A percentile compares a stretch with the other conserved stretches of the same genome.
Conservation (phyloP, 2,888 invertebrate species). For the Lithophane semibrunnea region DNA sequence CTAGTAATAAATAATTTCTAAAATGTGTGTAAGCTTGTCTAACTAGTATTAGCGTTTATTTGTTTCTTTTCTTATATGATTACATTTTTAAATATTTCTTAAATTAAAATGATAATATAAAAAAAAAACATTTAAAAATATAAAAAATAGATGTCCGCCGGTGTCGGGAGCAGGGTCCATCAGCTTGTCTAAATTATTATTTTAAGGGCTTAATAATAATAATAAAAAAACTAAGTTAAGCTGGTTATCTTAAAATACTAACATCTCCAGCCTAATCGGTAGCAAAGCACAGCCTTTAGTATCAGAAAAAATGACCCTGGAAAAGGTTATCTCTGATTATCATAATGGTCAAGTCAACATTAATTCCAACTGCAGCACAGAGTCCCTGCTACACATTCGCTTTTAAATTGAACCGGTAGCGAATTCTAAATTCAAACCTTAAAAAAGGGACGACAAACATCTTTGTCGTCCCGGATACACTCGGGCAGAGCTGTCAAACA, state of each 20-base stretch:
- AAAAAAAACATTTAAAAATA: too few species aligned
- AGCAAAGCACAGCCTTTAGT: too few species aligned
- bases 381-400: background rate
- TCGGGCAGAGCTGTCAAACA: conserved; percentile 13
- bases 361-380: background rate
- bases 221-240: background rate
- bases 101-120: too few species aligned
- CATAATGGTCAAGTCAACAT: background rate
- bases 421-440: background rate
- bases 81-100: too few species aligned
- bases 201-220: background rate
- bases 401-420: background rate
- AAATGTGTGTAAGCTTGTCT: too few species aligned
- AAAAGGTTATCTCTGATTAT: background rate
- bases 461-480: background rate
- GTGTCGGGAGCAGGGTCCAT: background rate
- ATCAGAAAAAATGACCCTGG: background rate
- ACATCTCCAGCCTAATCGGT: background rate
- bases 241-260: background rate
- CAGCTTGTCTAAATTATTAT: background rate
- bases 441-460: background rate
- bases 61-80: too few species aligned
- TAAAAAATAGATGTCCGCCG: too few species aligned
- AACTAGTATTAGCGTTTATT: too few species aligned
- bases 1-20: background rate